Evolutionary conservation across 2,888 invertebrate species (phyloP).

Genomic region (Eustalomyia histrio): DNA sequence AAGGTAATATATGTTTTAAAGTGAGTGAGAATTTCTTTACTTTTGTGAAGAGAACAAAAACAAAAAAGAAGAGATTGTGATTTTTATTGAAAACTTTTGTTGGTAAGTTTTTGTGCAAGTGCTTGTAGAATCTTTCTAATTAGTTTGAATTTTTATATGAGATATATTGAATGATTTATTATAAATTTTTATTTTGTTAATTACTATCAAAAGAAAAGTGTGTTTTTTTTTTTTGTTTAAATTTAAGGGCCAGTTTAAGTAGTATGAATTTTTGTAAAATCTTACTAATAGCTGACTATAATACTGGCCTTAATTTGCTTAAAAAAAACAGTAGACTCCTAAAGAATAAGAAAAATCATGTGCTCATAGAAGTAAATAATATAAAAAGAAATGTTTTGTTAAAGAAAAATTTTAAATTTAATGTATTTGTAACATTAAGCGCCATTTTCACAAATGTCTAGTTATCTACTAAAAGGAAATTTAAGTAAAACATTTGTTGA

Average conservation of each 20-base stretch:
- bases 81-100: background rate
- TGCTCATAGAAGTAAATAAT: constrained; percentile 45
- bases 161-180: constrained; percentile 12
- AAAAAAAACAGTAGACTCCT: constrained; percentile 46
- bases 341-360: constrained; percentile 34
- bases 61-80: background rate
- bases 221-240: background rate
- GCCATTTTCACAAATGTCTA: too few species aligned
- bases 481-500: too few species aligned
- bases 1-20: background rate
- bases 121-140: constrained; percentile 8
- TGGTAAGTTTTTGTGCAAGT: constrained; percentile 17
- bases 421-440: too few species aligned
- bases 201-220: background rate
- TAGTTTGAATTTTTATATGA: background rate
- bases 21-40: background rate
- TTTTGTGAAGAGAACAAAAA: background rate
- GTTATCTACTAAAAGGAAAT: too few species aligned
- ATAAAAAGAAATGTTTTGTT: background rate
- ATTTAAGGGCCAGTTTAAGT: too few species aligned
- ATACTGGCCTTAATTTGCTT: too few species aligned
- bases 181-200: constrained; percentile 10
- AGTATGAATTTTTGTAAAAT: too few species aligned
- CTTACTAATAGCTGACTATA: too few species aligned
- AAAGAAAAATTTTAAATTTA: background rate